Evolutionary conservation across 2,888 invertebrate species (phyloP), one percentile per base, ranked within the genome.

Genomic region (Lochmaea capreae): DNA sequence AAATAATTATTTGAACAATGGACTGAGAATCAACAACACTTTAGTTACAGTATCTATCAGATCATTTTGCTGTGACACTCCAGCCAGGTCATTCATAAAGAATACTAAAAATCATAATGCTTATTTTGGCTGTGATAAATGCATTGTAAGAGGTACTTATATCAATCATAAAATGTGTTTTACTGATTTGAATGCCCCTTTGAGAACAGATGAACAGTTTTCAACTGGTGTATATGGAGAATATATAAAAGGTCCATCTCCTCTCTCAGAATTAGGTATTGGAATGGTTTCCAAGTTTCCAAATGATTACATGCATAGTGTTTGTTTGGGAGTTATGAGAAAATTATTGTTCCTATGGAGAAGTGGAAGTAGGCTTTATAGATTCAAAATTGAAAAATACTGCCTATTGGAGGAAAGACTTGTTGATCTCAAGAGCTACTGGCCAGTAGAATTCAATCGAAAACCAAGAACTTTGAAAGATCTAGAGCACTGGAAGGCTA

Each of bases 261-360:
- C 43, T 43, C 43, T 43, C 43, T 11, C 43, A 43, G 43, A 43
- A 33, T 33, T 33, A 33, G 33, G 33, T 33, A 33, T 33, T 57
- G 33, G 33, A 5, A 54, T 67, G 62, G 42, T 72, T 39, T 33
- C 46, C 2, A 14, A 57, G 8, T 57, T 72, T 49, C 67, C 67
- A 42, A 18, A 26, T 42, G 72, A 72, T 57, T 67, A 62, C 61
- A 72, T 72, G 67, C 67, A 72, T 49, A 54, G 42, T 54, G 72
- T 71, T 14, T 66, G 61, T 26, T 58, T 66, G 43, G 67, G 62
- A 33, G 58, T 72, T 5, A 67, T 69, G 67, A 52, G 62, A 39
- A 71, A 74, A 66, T 46, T 71, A 58, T 54, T 74, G 18, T 58
- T 67, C 33, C 42, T 71, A 61, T 61, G 71, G 67, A 74, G 61